A percentile compares a stretch with the other conserved stretches of the same genome.
phyloP scores from a whole-genome alignment of 2,888 invertebrate genomes.

The Drosophila paramelanica region DNA sequence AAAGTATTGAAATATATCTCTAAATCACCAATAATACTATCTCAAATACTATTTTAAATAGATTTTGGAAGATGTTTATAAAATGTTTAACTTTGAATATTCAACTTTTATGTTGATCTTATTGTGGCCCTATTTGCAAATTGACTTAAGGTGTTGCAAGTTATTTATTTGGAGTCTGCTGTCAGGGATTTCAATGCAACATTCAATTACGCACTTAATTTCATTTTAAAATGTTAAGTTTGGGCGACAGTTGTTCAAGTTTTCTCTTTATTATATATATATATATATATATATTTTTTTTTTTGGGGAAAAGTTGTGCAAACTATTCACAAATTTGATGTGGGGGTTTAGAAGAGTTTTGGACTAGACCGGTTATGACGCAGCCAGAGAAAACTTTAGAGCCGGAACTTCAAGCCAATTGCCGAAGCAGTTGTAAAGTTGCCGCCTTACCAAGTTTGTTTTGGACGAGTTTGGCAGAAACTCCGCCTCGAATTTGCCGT shows the following conservation, averaged over 20 bases:
- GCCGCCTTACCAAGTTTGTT: conserved; percentile 37
- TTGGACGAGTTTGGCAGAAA: conserved; percentile 17
- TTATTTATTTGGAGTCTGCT: conserved; percentile 13
- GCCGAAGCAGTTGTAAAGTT: conserved; percentile 38
- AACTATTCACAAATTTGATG: conserved; percentile 52
- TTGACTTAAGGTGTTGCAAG: conserved; percentile 25
- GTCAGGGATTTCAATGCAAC: conserved; percentile 19
- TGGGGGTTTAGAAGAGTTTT: conserved; percentile 13
- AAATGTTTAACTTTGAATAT: no score
- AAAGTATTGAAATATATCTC: no score
- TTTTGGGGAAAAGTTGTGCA: conserved; percentile 38
- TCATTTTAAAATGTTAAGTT: conserved; percentile 40
- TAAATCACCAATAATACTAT: no score
- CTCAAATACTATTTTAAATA: no score
- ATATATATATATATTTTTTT: conserved; percentile 8
- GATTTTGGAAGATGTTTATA: no score
- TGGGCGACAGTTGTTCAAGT: conserved; percentile 15
- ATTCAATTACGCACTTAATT: conserved; percentile 52
- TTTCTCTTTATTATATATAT: background rate
- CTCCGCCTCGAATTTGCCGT: conserved; percentile 19
- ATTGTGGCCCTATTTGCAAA: background rate
- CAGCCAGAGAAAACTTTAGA: conserved; percentile 27
- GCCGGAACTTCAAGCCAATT: conserved; percentile 37
- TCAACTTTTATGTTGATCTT: no score
- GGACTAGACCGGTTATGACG: conserved; percentile 37